Percentiles rank a stretch among this genome's conserved stretches.
Conservation (phyloP, 2,888 invertebrate genomes). For the Cistogaster globosa region DNA sequence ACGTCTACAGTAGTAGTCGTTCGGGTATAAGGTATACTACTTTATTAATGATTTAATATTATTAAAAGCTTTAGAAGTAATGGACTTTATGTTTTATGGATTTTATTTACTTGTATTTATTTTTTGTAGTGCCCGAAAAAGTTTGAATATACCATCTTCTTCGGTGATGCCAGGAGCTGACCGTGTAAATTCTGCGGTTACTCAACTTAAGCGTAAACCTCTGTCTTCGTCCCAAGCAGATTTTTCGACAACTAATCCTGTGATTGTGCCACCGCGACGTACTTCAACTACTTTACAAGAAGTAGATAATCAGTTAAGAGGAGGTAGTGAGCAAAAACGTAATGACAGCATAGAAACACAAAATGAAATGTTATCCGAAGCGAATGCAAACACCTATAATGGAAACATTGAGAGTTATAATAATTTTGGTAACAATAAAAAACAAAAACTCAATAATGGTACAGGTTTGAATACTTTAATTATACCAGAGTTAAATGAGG, state of each 20-base stretch:
- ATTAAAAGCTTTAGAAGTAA: not conserved
- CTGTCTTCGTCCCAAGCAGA: conserved; percentile 72
- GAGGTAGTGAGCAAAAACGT: conserved; percentile 3
- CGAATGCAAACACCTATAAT: conserved; percentile 68
- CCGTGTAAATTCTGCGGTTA: conserved; percentile 67
- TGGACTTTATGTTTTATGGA: not conserved
- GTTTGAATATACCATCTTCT: conserved; percentile 77
- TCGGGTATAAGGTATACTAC: conserved; percentile 58
- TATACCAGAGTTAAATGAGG: conserved; percentile 57
- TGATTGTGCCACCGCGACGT: conserved; percentile 68
- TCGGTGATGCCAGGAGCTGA: conserved; percentile 65
- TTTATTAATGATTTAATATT: not conserved
- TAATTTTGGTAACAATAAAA: conserved; percentile 61
- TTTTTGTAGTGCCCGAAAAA: conserved; percentile 79
- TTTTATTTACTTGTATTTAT: not conserved
- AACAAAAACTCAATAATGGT: conserved; percentile 71
- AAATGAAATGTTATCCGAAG: conserved; percentile 67
- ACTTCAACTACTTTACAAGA: conserved; percentile 74
- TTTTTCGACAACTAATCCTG: conserved; percentile 3
- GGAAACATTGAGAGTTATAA: conserved; percentile 58
- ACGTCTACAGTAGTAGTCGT: not conserved
- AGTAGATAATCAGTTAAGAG: conserved; percentile 55
- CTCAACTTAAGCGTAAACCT: conserved; percentile 76
- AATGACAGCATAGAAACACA: conserved; percentile 62
- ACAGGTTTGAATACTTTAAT: conserved; percentile 8